A percentile compares a stretch with the other conserved stretches of the same genome.
phyloP scores from a whole-genome alignment of 2,113 vertebrate genomes.

The Grus americana region DNA sequence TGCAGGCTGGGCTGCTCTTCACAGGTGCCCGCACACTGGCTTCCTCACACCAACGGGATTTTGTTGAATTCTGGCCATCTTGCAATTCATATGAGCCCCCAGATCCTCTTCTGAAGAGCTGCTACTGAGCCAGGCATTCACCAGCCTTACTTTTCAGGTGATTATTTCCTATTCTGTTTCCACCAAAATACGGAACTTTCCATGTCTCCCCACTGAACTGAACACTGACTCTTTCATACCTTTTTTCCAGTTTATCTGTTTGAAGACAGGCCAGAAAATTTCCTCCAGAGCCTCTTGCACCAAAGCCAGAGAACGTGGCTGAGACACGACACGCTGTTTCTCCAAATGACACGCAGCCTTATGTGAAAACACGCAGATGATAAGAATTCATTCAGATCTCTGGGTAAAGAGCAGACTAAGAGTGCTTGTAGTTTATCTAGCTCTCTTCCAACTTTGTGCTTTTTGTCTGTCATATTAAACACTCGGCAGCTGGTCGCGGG shows the following conservation, averaged over 20 bases:
- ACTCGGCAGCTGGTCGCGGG: accelerated
- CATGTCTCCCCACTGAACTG: not conserved
- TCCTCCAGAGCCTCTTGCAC: not conserved
- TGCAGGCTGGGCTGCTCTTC: not conserved
- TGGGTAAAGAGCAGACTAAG: not conserved
- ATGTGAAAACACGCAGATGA: accelerated
- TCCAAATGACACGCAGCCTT: not conserved
- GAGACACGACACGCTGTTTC: not conserved
- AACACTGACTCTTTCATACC: not conserved
- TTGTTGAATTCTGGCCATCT: not conserved
- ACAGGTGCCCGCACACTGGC: not conserved
- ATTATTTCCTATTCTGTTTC: not conserved
- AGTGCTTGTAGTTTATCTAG: not conserved
- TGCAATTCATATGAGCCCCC: not conserved
- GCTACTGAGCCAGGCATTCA: not conserved
- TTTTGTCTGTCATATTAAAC: not conserved
- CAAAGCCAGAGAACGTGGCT: not conserved
- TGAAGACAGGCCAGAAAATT: not conserved
- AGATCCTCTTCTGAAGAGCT: not conserved
- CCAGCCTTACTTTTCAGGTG: not conserved
- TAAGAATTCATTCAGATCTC: not conserved
- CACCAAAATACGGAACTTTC: not conserved
- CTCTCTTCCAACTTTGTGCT: too few relatives aligned
- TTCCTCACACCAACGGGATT: accelerated
- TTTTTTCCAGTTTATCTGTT: not conserved